Evolutionary conservation across 2,113 vertebrate genomes (phyloP).

Genomic region (Indicator maculatus): DNA sequence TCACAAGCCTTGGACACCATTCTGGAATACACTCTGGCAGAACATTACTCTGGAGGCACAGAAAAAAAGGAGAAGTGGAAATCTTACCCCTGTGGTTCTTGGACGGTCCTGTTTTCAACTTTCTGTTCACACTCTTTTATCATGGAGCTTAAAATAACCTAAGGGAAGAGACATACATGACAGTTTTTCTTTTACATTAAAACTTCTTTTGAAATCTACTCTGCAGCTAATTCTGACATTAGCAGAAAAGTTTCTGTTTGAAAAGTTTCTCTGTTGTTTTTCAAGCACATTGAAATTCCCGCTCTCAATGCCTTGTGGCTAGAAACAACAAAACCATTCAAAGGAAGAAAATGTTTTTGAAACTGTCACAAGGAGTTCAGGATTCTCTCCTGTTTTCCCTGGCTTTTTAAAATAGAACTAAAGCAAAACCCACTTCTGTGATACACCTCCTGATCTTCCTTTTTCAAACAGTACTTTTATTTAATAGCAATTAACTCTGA

Average conservation of each 20-base stretch:
- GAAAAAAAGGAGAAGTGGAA: background rate
- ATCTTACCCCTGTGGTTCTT: constrained; percentile 94
- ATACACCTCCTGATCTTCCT: background rate
- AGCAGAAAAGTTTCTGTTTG: background rate
- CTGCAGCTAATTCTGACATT: background rate
- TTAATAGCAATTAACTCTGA: background rate
- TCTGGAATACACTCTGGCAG: background rate
- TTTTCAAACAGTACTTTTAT: background rate
- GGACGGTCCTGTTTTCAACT: constrained; percentile 94
- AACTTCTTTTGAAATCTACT: background rate
- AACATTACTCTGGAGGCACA: background rate
- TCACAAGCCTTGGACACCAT: background rate
- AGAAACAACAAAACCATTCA: background rate
- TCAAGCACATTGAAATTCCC: background rate
- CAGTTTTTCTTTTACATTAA: background rate
- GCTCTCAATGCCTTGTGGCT: background rate
- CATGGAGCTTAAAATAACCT: constrained; percentile 99
- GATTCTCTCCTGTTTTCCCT: background rate
- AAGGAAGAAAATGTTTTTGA: background rate
- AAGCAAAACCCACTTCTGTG: background rate
- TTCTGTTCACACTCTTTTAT: constrained; percentile 99
- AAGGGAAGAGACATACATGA: constrained; percentile 27
- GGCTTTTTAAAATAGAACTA: background rate
- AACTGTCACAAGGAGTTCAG: background rate
- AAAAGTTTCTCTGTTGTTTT: background rate